Evolutionary conservation across 1,140 invertebrate genomes (phyloP).

Genomic region (Drosophila tani): DNA sequence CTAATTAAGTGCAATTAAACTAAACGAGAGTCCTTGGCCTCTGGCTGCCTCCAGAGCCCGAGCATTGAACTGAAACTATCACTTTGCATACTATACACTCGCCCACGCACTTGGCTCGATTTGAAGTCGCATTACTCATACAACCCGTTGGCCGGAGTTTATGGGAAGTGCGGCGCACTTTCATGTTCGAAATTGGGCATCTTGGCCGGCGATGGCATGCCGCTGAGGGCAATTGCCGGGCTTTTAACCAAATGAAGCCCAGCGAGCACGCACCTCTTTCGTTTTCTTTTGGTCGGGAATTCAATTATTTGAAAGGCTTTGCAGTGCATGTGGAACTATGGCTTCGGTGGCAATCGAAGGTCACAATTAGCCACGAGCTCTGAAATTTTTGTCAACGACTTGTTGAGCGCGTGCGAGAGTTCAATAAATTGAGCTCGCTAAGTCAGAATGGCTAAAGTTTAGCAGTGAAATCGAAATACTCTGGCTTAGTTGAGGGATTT

Average conservation of each 20-base stretch:
- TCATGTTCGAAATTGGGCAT: conserved; percentile 45
- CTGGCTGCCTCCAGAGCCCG: not conserved
- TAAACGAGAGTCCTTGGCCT: conserved; percentile 53
- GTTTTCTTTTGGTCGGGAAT: conserved; percentile 32
- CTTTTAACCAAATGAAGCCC: conserved; percentile 71
- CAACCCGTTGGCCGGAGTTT: conserved; percentile 49
- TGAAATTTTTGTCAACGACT: conserved; percentile 63
- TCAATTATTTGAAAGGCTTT: conserved; percentile 62
- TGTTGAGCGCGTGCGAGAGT: conserved; percentile 60
- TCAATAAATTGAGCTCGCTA: conserved; percentile 46
- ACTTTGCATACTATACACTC: conserved; percentile 24
- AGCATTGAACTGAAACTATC: conserved; percentile 56
- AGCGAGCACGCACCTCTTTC: conserved; percentile 33
- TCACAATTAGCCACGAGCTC: conserved; percentile 57
- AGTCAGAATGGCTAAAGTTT: not conserved
- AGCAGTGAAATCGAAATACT: conserved; percentile 20
- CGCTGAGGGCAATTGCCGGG: conserved; percentile 34
- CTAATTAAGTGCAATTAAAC: conserved; percentile 72
- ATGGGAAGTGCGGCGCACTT: conserved; percentile 14
- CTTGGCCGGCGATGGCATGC: conserved; percentile 21
- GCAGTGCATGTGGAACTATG: conserved; percentile 36
- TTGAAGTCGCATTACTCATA: conserved; percentile 59
- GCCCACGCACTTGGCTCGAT: conserved; percentile 20
- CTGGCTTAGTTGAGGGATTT: not conserved
- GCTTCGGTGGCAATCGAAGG: conserved; percentile 53